These are phyloP conservation scores for Nineta flava DNA, from an alignment of 2,888 invertebrate species.

Conservation along the genomic window DNA sequence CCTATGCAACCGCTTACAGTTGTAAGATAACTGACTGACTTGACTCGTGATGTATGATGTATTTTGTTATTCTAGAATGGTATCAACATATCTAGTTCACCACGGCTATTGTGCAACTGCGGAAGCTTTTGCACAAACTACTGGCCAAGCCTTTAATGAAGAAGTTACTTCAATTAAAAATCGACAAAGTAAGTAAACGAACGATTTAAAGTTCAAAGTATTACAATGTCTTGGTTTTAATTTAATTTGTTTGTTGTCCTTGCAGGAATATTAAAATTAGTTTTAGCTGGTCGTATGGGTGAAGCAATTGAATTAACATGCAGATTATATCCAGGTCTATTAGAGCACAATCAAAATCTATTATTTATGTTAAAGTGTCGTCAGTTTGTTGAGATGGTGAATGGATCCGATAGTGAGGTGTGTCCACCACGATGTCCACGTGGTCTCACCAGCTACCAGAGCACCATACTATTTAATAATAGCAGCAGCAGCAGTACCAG, in stretches of 20 bases:
- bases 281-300: constrained; percentile 84
- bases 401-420: constrained; percentile 69
- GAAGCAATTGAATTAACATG: constrained; percentile 87
- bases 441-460: constrained; percentile 14
- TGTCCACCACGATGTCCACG: constrained; percentile 26
- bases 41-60: too few species aligned
- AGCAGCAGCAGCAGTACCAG: too few species aligned
- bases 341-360: constrained; percentile 80
- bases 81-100: constrained; percentile 93
- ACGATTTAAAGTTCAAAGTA: too few species aligned
- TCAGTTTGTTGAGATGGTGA: constrained; percentile 98
- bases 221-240: background rate
- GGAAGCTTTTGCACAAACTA: constrained; percentile 84
- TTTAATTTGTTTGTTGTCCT: background rate
- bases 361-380: constrained; percentile 93
- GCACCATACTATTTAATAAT: background rate
- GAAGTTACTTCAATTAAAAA: constrained; percentile 88
- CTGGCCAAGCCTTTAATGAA: constrained; percentile 80
- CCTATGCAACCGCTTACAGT: too few species aligned
- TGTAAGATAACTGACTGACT: too few species aligned
- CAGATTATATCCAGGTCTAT: constrained; percentile 79
- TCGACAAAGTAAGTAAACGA: constrained; percentile 65
- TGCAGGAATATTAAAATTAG: constrained; percentile 80
- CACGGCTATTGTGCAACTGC: constrained; percentile 96
- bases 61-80: constrained; percentile 53